These are phyloP conservation scores for Formicarius rufipectus DNA, from an alignment of 2,113 vertebrate species.

Conservation along the genomic window DNA sequence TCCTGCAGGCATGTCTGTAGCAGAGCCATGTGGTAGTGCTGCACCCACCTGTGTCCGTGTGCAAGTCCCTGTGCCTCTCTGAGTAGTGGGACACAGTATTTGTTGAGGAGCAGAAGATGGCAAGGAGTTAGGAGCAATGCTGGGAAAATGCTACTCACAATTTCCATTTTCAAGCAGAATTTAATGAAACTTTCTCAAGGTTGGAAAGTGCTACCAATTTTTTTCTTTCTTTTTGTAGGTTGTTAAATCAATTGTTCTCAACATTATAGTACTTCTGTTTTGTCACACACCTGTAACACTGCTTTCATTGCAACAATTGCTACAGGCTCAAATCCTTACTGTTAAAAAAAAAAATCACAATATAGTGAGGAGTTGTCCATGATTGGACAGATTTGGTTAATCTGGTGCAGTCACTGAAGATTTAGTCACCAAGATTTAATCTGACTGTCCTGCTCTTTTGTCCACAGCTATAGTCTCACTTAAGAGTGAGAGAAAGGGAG, in stretches of 20 bases:
- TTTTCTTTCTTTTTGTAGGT: background rate
- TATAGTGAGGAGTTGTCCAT: background rate
- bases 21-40: fast-evolving
- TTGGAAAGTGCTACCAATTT: background rate
- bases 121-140: background rate
- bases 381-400: background rate
- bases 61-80: fast-evolving
- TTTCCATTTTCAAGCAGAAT: background rate
- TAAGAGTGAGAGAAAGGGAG: background rate
- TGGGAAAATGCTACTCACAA: background rate
- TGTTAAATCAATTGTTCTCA: background rate
- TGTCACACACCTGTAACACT: background rate
- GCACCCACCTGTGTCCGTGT: fast-evolving
- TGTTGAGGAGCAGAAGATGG: no score
- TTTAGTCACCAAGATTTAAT: background rate
- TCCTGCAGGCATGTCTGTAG: background rate
- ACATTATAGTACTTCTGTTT: background rate
- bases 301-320: background rate
- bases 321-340: background rate
- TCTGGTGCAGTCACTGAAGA: background rate
- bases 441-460: background rate
- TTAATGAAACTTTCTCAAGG: background rate
- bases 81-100: fast-evolving
- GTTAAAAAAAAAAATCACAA: background rate
- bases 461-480: background rate